Evolutionary conservation across 2,888 invertebrate genomes (phyloP).

Genomic region (Zeuzera pyrina): DNA sequence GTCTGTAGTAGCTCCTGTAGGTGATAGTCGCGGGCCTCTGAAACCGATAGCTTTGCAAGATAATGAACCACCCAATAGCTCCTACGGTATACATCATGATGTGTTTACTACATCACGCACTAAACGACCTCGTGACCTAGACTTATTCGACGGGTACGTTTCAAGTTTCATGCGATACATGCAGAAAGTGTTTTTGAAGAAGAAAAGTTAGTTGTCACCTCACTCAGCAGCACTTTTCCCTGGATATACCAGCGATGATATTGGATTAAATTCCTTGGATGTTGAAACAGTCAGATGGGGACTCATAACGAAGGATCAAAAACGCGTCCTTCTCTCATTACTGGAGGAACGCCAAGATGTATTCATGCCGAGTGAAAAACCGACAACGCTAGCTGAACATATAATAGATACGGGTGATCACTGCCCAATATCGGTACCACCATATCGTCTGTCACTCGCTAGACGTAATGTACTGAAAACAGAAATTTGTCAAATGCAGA

Average conservation of each 20-base stretch:
- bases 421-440: conserved; percentile 25
- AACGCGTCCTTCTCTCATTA: not conserved
- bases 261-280: conserved; percentile 1
- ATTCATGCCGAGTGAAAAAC: conserved; percentile 5
- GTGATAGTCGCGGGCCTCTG: too few species aligned
- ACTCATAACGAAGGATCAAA: not conserved
- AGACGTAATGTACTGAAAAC: conserved; percentile 16
- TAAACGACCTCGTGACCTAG: too few species aligned
- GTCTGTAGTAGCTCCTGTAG: too few species aligned
- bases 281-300: not conserved
- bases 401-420: conserved; percentile 6
- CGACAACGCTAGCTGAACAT: conserved; percentile 6
- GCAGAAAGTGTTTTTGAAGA: too few species aligned
- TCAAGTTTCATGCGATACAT: too few species aligned
- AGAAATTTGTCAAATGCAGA: conserved; percentile 26
- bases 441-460: conserved; percentile 26
- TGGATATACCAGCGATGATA: not conserved
- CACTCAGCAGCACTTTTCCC: conserved; percentile 1
- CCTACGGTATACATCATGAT: too few species aligned
- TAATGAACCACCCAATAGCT: too few species aligned
- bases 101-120: too few species aligned
- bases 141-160: too few species aligned
- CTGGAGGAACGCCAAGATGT: conserved; percentile 4
- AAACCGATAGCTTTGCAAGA: too few species aligned
- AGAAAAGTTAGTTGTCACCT: conserved; percentile 2